Conservation (phyloP, 2,113 vertebrate genomes). For the Hepsetus odoe region DNA sequence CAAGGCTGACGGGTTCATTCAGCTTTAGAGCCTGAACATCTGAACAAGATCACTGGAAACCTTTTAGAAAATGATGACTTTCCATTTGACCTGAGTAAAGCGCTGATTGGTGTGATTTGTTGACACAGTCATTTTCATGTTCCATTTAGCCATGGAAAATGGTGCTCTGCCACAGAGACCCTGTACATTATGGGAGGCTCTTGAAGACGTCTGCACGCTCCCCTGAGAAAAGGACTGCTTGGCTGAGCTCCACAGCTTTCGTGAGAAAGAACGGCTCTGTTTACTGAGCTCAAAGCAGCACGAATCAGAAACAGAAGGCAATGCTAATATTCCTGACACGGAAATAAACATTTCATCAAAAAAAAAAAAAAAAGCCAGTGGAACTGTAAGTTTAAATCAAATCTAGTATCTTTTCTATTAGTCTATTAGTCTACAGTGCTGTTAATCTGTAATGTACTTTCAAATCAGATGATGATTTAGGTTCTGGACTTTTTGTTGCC, state of each 20-base stretch:
- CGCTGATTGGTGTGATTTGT: background rate
- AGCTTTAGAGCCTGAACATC: conserved; percentile 4
- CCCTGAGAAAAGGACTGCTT: conserved; percentile 30
- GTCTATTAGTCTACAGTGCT: background rate
- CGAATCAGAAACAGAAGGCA: background rate
- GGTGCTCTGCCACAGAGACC: conserved; percentile 31
- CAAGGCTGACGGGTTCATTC: background rate
- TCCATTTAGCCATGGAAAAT: conserved; percentile 43
- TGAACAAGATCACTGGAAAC: background rate
- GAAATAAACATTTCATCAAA: background rate
- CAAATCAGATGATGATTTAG: background rate
- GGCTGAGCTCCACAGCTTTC: conserved; percentile 29
- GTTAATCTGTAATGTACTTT: background rate
- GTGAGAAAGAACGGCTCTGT: conserved; percentile 47
- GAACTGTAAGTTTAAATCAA: background rate
- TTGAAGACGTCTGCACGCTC: conserved; percentile 21
- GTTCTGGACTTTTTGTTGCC: conserved; percentile 33
- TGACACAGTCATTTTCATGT: conserved; percentile 36
- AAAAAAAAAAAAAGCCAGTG: background rate
- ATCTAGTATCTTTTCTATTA: background rate
- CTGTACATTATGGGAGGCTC: conserved; percentile 18
- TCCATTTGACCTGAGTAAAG: background rate
- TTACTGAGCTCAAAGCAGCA: conserved; percentile 24
- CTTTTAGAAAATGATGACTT: background rate
- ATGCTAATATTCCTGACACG: background rate